phyloP scores from a whole-genome alignment of 2,113 vertebrate species.

The Anolis carolinensis region DNA sequence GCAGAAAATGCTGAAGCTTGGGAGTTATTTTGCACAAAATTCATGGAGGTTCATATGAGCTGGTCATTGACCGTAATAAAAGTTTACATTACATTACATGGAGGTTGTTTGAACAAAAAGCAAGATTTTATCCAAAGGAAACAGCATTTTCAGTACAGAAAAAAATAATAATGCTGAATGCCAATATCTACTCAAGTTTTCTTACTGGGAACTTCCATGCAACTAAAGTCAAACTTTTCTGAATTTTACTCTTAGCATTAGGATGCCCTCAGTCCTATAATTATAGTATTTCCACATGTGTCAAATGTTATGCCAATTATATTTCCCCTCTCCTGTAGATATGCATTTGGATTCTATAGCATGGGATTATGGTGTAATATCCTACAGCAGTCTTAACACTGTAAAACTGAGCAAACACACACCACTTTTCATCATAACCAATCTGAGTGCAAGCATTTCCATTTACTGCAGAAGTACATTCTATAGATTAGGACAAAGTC shows the following conservation, averaged over 20 bases:
- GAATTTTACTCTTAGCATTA: not conserved
- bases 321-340: conserved; percentile 15
- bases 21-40: too few species aligned
- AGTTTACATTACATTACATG: too few species aligned
- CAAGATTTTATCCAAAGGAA: too few species aligned
- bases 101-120: too few species aligned
- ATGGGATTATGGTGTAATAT: not conserved
- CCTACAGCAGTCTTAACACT: not conserved
- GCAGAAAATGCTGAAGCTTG: too few species aligned
- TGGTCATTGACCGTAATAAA: too few species aligned
- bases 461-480: conserved; percentile 7
- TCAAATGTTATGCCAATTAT: conserved; percentile 8
- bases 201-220: too few species aligned
- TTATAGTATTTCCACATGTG: not conserved
- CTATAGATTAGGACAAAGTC: not conserved
- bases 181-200: too few species aligned
- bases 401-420: conserved; percentile 32
- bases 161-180: too few species aligned
- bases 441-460: not conserved
- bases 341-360: conserved; percentile 30
- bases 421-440: conserved; percentile 13
- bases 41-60: too few species aligned
- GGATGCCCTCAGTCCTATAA: not conserved
- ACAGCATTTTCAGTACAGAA: too few species aligned
- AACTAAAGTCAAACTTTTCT: not conserved